These are phyloP conservation scores for Caenorhabditis remanei DNA, from an alignment of 1,140 invertebrate genomes.

Conservation along the genomic window DNA sequence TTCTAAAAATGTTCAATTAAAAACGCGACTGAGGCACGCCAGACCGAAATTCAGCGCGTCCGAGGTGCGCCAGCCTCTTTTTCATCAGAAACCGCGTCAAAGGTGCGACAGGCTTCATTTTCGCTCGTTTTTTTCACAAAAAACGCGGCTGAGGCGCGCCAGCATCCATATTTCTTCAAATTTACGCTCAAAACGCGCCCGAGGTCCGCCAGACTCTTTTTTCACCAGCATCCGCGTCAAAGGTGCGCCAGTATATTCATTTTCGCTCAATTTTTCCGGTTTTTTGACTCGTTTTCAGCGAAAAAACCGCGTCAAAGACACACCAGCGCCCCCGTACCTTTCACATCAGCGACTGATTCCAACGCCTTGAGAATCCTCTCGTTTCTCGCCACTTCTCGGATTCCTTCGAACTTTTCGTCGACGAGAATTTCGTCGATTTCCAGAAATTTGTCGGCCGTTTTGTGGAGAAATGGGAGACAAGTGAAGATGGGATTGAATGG, in stretches of 20 bases:
- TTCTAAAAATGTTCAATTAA: too few species aligned
- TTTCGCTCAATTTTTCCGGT: neutral
- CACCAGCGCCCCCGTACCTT: conserved; percentile 14
- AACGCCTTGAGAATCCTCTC: conserved; percentile 33
- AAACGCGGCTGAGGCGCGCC: too few species aligned
- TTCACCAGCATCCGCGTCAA: neutral
- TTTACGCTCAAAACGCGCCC: too few species aligned
- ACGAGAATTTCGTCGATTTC: conserved; percentile 60
- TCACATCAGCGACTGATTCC: neutral
- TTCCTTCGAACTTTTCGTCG: conserved; percentile 29
- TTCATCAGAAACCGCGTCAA: too few species aligned
- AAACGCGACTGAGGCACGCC: too few species aligned
- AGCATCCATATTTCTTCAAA: too few species aligned
- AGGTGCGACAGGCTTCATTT: too few species aligned
- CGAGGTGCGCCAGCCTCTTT: too few species aligned
- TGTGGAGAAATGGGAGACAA: conserved; percentile 47
- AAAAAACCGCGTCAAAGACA: neutral
- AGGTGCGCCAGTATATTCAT: neutral
- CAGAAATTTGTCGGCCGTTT: conserved; percentile 13
- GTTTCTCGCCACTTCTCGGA: neutral
- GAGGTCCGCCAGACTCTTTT: too few species aligned
- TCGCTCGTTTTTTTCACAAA: too few species aligned
- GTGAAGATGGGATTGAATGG: conserved; percentile 58
- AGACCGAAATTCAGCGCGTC: too few species aligned
- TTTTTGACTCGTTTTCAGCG: neutral